A percentile compares a stretch with the other conserved stretches of the same genome.
phyloP scores from a whole-genome alignment of 2,113 vertebrate species.

The Geococcyx californianus region DNA sequence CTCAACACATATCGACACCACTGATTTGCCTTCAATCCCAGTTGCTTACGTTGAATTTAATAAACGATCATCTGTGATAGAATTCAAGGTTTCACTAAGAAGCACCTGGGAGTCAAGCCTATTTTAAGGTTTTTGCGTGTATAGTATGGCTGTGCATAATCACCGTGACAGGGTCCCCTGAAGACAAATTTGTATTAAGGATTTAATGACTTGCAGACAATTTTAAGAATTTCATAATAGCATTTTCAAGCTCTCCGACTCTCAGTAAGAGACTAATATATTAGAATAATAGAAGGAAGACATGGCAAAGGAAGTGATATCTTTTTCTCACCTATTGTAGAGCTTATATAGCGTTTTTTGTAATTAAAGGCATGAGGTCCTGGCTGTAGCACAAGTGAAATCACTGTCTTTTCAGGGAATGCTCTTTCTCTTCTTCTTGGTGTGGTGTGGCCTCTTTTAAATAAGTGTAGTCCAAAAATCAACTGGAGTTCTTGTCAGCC shows the following conservation, averaged over 20 bases:
- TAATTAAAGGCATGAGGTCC: neutral
- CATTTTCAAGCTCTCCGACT: neutral
- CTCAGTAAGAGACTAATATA: neutral
- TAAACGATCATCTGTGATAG: neutral
- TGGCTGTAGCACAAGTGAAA: neutral
- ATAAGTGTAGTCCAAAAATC: neutral
- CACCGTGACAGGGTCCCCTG: neutral
- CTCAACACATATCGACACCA: neutral
- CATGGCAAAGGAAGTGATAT: neutral
- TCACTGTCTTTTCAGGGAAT: neutral
- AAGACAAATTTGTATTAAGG: neutral
- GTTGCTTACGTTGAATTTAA: neutral
- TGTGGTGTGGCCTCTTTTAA: neutral
- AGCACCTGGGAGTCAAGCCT: neutral
- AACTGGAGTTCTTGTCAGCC: neutral
- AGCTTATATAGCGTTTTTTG: neutral
- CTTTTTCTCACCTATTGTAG: neutral
- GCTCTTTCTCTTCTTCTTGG: neutral
- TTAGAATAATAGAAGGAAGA: neutral
- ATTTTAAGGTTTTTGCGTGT: neutral
- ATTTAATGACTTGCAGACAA: neutral
- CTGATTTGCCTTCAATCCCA: neutral
- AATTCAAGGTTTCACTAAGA: neutral
- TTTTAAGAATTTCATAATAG: neutral
- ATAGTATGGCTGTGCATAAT: neutral